Percentiles rank a stretch among this genome's conserved stretches.
Conservation (phyloP, 2,797 vertebrate genomes). For the Typhlichthys eigenmanni region DNA sequence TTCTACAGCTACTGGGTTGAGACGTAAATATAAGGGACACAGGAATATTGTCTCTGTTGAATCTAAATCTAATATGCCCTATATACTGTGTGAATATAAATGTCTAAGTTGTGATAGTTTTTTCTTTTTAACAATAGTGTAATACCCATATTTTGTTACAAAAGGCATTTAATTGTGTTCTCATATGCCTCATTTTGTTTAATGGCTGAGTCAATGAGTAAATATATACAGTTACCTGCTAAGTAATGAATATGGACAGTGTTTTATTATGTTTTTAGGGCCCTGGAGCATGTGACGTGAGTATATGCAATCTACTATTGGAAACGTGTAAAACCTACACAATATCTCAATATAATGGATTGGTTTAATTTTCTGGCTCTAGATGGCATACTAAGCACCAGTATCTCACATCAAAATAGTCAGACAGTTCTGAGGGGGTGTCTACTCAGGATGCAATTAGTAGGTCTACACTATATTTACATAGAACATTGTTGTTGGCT, state of each 20-base stretch:
- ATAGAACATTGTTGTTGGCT: too few relatives aligned
- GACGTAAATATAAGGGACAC: background rate
- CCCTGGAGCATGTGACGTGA: too few relatives aligned
- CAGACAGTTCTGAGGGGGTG: too few relatives aligned
- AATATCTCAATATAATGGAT: too few relatives aligned
- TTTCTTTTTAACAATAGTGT: background rate
- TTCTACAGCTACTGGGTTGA: background rate
- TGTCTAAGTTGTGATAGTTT: conserved; percentile 3
- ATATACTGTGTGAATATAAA: conserved; percentile 19
- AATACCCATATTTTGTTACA: background rate
- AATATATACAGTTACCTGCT: background rate
- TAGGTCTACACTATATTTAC: too few relatives aligned
- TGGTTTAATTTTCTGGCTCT: too few relatives aligned
- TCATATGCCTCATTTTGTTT: conserved; percentile 7
- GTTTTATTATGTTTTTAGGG: too few relatives aligned
- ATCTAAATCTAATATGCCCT: conserved; percentile 1
- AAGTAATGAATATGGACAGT: background rate
- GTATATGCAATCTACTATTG: too few relatives aligned
- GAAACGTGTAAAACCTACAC: too few relatives aligned
- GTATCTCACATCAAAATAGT: too few relatives aligned
- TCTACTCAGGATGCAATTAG: too few relatives aligned
- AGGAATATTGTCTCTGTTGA: conserved; percentile 14
- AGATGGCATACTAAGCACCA: too few relatives aligned
- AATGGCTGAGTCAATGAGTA: background rate
- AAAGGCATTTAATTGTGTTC: conserved; percentile 1